Evolutionary conservation across 2,888 invertebrate species (phyloP), one percentile per base, ranked within the genome.

Genomic region (Drosophila stalkeri): DNA sequence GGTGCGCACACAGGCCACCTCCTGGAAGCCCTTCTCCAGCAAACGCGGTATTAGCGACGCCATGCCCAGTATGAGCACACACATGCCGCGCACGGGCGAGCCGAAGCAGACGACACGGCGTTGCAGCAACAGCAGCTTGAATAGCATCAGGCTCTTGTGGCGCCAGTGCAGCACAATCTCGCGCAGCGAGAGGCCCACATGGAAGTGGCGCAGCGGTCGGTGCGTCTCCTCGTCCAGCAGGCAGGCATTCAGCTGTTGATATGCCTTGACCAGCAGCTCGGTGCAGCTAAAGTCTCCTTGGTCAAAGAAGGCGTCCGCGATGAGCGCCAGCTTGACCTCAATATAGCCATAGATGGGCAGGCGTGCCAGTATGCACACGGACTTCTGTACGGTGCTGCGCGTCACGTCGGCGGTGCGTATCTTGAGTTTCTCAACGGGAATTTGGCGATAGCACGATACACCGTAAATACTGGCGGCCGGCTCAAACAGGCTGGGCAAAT

Each of bases 391-490:
- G 5, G 99, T 98, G 89, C 98, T 98, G 82, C 99, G 95, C 0
- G 99, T 99, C 91, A 99, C 98, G 91, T 99, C 99, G 4, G 98
- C 97, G 3, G 98, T 98, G 83, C 96, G 96, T 91, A 97, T 97
- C 90, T 97, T 95, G 44, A 99, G 94, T 95, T 98, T 97, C 98
- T 98, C 97, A 1, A 99, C 96, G 81, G 98, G 97, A 89, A 99
- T 99, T 94, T 99, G 99, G 75, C 99, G 95, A 93, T 99, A 99
- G 94, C 99, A 99, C 23, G 99, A 99, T 70, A 99, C 96, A 35
- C 99, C 99, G 94, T 97, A 99, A 14, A 99, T 96, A 57, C 98
- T 98, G 84, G 96, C 95, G 65, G 96, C 95, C 7, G 97, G 96
- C 91, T 97, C 96, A 56, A 95, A 95, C 51, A 97, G 94, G 84